These are phyloP conservation scores for Hydrolagus affinis DNA, from an alignment of 2,113 vertebrate genomes.

Conservation along the genomic window DNA sequence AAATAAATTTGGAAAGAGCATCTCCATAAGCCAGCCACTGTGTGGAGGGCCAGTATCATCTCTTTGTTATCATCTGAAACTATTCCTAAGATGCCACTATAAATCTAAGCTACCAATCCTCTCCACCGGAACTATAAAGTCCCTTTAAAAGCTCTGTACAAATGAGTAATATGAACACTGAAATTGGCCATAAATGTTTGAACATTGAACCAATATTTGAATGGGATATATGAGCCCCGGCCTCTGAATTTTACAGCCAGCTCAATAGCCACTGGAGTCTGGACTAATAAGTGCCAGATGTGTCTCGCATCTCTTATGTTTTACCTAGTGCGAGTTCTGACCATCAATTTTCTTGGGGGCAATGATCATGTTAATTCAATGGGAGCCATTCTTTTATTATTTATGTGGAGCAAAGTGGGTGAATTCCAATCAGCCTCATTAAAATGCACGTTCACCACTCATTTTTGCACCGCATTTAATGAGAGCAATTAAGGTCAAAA, in stretches of 20 bases:
- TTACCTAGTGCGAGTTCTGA: neutral
- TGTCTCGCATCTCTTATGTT: neutral
- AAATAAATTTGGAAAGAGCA: too few species aligned
- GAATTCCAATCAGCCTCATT: conserved; percentile 6
- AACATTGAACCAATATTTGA: too few species aligned
- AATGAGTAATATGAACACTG: neutral
- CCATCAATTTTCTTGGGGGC: neutral
- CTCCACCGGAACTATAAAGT: neutral
- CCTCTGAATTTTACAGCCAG: too few species aligned
- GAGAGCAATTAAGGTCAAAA: neutral
- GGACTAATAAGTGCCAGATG: neutral
- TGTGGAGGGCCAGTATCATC: too few species aligned
- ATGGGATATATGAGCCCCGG: too few species aligned
- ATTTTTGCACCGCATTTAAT: neutral
- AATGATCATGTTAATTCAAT: neutral
- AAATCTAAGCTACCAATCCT: neutral
- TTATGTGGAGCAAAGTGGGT: neutral
- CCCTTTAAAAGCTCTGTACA: neutral
- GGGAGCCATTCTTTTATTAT: neutral
- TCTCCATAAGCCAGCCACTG: too few species aligned
- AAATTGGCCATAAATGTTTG: neutral
- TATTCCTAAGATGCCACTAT: neutral
- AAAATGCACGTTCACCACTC: neutral
- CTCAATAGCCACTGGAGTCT: too few species aligned
- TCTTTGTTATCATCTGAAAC: too few species aligned